A percentile compares a stretch with the other conserved stretches of the same genome.
These are phyloP conservation scores for Tinea trinotella DNA, from an alignment of 2,888 invertebrate genomes.

Conservation along the genomic window DNA sequence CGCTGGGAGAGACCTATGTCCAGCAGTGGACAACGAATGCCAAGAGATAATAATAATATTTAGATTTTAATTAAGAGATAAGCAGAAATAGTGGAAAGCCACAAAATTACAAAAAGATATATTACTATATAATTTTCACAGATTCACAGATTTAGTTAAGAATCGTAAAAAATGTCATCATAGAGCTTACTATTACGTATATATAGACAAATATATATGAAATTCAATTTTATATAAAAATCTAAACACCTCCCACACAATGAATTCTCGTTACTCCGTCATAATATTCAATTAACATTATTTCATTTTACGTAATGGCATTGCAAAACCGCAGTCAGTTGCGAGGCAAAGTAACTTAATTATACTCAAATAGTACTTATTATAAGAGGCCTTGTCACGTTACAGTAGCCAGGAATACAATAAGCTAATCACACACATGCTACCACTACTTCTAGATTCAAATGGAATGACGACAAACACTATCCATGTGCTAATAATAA, in stretches of 20 bases:
- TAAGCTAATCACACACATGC: slow-evolving; percentile 57
- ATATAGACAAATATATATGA: no score
- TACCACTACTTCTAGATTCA: slow-evolving; percentile 35
- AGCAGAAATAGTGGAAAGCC: no score
- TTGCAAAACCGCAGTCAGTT: not conserved
- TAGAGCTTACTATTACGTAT: no score
- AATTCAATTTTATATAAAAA: not conserved
- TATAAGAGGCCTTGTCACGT: slow-evolving; percentile 50
- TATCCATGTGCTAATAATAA: not conserved
- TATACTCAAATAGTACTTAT: slow-evolving; percentile 45
- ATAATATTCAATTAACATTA: not conserved
- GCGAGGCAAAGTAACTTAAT: slow-evolving; percentile 34
- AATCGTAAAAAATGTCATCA: no score
- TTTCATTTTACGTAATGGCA: slow-evolving; percentile 7
- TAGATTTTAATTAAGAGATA: no score
- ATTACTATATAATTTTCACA: no score
- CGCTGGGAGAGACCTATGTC: no score
- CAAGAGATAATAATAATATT: no score
- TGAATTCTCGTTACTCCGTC: not conserved
- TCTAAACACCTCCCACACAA: not conserved
- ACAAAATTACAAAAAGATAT: no score
- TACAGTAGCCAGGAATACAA: slow-evolving; percentile 62
- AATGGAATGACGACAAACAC: not conserved
- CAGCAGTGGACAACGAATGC: no score
- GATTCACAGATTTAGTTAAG: no score